Conservation (phyloP, 2,113 vertebrate species). For the Epinephelus lanceolatus region DNA sequence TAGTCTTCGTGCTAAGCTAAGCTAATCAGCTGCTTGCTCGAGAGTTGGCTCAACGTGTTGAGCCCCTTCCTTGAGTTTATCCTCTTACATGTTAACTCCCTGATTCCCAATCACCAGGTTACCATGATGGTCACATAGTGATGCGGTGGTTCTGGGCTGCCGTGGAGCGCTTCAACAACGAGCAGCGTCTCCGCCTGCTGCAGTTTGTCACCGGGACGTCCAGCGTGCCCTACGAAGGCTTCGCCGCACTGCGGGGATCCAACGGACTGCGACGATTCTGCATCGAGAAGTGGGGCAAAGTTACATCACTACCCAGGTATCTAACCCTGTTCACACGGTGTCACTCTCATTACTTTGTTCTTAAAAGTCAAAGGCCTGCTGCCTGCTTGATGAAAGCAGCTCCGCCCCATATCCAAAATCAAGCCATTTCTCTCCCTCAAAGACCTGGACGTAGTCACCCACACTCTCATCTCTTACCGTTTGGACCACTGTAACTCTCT, state of each 20-base stretch:
- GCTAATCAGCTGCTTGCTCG: too few relatives aligned
- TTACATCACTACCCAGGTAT: slow-evolving; percentile 97
- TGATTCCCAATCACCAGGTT: slow-evolving; percentile 84
- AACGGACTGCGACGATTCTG: slow-evolving; percentile 96
- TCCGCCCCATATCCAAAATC: too few relatives aligned
- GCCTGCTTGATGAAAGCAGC: not conserved
- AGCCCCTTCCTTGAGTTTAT: not conserved
- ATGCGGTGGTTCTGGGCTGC: slow-evolving; percentile 99
- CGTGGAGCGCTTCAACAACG: slow-evolving; percentile 97
- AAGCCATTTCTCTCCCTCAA: too few relatives aligned
- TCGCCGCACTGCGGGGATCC: slow-evolving; percentile 93
- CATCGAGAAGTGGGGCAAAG: slow-evolving; percentile 99
- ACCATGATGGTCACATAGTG: slow-evolving; percentile 96
- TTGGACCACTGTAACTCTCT: too few relatives aligned
- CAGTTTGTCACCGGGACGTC: slow-evolving; percentile 98
- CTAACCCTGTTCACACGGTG: not conserved
- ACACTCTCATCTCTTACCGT: too few relatives aligned
- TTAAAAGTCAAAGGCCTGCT: not conserved
- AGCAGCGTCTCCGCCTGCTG: slow-evolving; percentile 94
- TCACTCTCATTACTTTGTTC: not conserved
- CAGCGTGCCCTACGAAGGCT: slow-evolving; percentile 97
- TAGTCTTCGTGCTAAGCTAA: too few relatives aligned
- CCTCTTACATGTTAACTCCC: not conserved
- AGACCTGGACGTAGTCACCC: too few relatives aligned
- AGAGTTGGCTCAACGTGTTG: too few relatives aligned